Evolutionary conservation across 2,113 vertebrate species (phyloP).

Genomic region (Pachycephala philippinensis): DNA sequence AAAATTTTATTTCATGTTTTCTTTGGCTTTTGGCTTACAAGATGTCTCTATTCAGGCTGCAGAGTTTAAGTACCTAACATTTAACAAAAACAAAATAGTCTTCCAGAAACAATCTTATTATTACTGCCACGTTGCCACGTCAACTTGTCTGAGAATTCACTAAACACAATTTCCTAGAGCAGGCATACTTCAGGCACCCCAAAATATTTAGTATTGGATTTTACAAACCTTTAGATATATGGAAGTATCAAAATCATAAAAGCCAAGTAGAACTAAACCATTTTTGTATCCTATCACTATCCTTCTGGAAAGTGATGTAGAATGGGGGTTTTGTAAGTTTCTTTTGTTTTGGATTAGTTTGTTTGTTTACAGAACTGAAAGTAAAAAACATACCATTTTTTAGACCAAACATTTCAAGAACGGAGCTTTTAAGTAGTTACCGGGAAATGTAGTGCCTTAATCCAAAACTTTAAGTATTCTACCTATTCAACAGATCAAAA

Average conservation of each 20-base stretch:
- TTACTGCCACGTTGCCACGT: accelerated
- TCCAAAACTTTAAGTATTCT: not conserved
- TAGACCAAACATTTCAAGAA: not conserved
- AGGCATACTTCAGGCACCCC: not conserved
- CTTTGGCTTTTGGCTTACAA: not conserved
- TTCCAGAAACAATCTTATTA: not conserved
- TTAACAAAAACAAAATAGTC: not conserved
- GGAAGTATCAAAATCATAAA: not conserved
- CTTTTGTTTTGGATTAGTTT: not conserved
- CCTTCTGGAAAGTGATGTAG: not conserved
- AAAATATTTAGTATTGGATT: not conserved
- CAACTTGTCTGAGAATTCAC: not conserved
- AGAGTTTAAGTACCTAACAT: not conserved
- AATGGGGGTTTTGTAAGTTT: not conserved
- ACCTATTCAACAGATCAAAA: not conserved
- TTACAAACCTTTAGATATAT: not conserved
- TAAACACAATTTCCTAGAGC: not conserved
- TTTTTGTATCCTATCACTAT: not conserved
- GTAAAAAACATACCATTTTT: not conserved
- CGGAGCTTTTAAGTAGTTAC: not conserved
- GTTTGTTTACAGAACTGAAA: not conserved
- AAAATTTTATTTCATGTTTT: not conserved
- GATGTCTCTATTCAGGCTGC: not conserved
- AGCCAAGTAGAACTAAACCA: not conserved
- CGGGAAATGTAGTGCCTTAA: not conserved